Evolutionary conservation across 1,140 invertebrate genomes (phyloP), one percentile per base, ranked within the genome.

Genomic region (Sipha flava): DNA sequence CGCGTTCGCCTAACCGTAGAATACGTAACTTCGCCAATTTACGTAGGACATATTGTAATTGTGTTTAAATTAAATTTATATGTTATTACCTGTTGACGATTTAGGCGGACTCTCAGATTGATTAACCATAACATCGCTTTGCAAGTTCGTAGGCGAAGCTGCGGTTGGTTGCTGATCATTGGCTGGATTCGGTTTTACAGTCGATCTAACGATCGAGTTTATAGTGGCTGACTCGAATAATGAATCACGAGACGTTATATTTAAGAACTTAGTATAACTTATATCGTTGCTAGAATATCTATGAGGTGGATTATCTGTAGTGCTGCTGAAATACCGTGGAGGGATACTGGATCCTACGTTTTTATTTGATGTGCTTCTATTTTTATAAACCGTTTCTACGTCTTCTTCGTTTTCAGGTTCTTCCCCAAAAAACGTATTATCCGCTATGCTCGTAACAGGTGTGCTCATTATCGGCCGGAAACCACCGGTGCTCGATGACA

Each of bases 401-500:
- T 29, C 40, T 2, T 47, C 66, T 47, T 47, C 43, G 7, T 29
- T n/a, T 9, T 59, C 49, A 0, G 0, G 0, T 1, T 75, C 70
- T 52, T 52, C 47, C 1, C 31, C 49, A 1, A 21, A 31, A 9
- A 31, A 49, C 23, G 29, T 52, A 52, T 49, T 10, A 40, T 34
- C 72, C 10, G 73, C 10, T 87, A 49, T 84, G 81, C 52, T 49
- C 21, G 16, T 14, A n/a, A n/a, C n/a, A n/a, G 73, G n/a, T 87
- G 52, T 84, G 81, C 52, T 49, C 21, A 23, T 14, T 49, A 92
- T 92, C 0, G 92, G 92, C 77, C 86, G 87, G 81, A 94, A 94
- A 18, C 92, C 92, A 16, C 91, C 89, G 80, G 88, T 88, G 37
- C 88, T 43, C 10, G 92, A 91, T 37, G 90, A 84, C 75, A 93